Base-by-base conservation (phyloP, 1,140 invertebrate species). In the Bemisia tabaci region DNA sequence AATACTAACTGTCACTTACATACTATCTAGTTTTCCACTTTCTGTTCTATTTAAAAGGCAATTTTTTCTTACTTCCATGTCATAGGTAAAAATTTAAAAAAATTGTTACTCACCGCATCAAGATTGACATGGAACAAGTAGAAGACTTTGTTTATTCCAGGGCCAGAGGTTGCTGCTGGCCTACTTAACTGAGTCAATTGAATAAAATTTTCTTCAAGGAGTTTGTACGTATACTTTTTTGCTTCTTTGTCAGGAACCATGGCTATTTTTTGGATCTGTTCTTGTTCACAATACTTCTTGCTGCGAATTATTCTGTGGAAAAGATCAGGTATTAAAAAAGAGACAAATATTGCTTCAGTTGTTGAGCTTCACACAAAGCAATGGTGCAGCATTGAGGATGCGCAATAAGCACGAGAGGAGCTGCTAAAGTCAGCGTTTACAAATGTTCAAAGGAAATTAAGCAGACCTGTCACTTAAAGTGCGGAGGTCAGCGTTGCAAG, bases 161-260 rank as follows among this genome's bases (percentile, higher is more conserved):
- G 21, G 33, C 12, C 24, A 33, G 26, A 64, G 24, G 17, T 23
- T 2, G 82, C 78, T 11, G 82, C 79, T 1, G 82, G 72, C 76
- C 85, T 85, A 26, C 82, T 80, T 68, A 89, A 78, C 72, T 89
- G 87, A 78, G 90, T 84, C 26, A 87, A 78, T 67, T 84, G 82
- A 21, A 95, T 79, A 74, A 92, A 93, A 74, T 91, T 87, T 73
- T 93, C 87, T 76, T 91, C 85, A 33, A 92, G 78, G 65, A 96
- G 77, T 70, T 82, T 85, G 75, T 93, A 94, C 0, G 90, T 87
- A 2, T 92, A 73, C 62, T 87, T 83, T 75, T 94, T 95, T 0
- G 89, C 88, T 77, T 95, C 91, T 76, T 94, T 95, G 22, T 88
- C 85, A 1, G 89, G 88, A 69, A 95, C 85, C 91, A 95, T 94